Conservation (phyloP, 35 echinoderm and acorn worm genomes). For the Holothuria glaberrima region DNA sequence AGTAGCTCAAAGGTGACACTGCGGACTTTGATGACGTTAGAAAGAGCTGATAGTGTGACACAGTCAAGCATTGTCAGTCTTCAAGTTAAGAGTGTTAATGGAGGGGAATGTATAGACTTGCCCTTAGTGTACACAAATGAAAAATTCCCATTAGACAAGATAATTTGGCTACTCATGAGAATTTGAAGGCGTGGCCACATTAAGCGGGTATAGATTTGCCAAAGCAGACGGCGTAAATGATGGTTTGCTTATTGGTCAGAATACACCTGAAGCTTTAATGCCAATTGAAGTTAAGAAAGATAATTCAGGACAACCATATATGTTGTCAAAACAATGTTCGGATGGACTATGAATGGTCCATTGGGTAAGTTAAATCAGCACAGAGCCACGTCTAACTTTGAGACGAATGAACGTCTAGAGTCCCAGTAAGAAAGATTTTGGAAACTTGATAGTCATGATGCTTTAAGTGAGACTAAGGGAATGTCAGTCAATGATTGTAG, state of each 20-base stretch:
- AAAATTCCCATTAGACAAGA: neutral
- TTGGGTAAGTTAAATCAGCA: no score
- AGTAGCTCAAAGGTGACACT: neutral
- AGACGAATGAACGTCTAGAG: no score
- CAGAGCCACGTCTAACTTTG: no score
- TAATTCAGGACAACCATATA: no score
- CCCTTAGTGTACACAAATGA: slow-evolving; percentile 15
- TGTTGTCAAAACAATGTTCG: no score
- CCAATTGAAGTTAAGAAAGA: slow-evolving; percentile 61
- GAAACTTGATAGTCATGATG: no score
- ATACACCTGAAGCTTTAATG: slow-evolving; percentile 35
- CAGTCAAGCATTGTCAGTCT: slow-evolving; percentile 50
- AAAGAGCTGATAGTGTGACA: neutral
- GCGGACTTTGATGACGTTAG: slow-evolving; percentile 34
- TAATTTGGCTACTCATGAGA: no score
- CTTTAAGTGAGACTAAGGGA: no score
- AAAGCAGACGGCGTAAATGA: neutral
- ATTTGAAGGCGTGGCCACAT: slow-evolving; percentile 8
- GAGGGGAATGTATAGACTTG: neutral
- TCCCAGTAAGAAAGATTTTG: no score
- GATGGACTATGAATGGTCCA: no score
- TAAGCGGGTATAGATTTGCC: neutral
- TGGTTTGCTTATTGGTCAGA: slow-evolving; percentile 37
- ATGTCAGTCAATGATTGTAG: no score
- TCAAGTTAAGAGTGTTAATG: neutral